Percentiles rank a stretch among this genome's conserved stretches.
Conservation (phyloP, 2,113 vertebrate species). For the Chinchilla lanigera region DNA sequence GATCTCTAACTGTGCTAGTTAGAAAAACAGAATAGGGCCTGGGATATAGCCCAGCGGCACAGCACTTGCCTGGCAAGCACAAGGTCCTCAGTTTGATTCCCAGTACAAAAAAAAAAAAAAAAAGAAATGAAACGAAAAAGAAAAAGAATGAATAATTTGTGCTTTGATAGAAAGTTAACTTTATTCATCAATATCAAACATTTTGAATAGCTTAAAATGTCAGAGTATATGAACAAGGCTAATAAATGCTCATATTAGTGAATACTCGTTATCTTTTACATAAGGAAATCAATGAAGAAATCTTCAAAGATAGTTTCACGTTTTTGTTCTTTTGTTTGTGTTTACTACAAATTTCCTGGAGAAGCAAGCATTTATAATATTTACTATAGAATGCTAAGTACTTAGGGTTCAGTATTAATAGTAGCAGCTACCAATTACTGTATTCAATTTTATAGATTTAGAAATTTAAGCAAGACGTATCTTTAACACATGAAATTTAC, state of each 20-base stretch:
- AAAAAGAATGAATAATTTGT: background rate
- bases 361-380: background rate
- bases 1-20: background rate
- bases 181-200: slow-evolving; percentile 28
- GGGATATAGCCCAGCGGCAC: too few species aligned
- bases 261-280: background rate
- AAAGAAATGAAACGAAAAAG: too few species aligned
- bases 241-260: background rate
- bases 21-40: background rate
- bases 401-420: slow-evolving; percentile 4
- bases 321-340: background rate
- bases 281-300: slow-evolving; percentile 15
- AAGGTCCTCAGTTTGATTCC: too few species aligned
- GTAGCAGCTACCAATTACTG: background rate
- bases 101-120: too few species aligned
- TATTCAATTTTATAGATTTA: background rate
- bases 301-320: background rate
- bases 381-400: slow-evolving; percentile 24
- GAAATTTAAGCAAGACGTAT: background rate
- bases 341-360: slow-evolving; percentile 27
- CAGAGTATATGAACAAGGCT: background rate
- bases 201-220: slow-evolving; percentile 22
- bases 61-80: too few species aligned
- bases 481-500: background rate
- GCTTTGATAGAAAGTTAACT: background rate